Percentiles rank a stretch among this genome's conserved stretches.
Evolutionary conservation across 1,140 invertebrate genomes (phyloP).

Genomic region (Ostrea edulis): DNA sequence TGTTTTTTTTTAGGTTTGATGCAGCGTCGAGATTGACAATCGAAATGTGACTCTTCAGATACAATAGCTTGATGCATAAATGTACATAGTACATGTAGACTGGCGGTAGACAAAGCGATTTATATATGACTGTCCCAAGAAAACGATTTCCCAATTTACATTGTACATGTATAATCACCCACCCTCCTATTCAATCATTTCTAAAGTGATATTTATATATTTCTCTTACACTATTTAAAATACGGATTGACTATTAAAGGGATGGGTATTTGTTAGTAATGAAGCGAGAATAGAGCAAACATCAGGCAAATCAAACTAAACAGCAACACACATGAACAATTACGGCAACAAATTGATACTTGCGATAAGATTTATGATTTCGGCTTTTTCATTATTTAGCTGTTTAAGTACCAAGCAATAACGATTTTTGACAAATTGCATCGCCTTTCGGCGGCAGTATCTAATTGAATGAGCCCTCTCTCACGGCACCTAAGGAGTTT

Average conservation of each 20-base stretch:
- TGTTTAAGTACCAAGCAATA: constrained; percentile 25
- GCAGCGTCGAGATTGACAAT: no score
- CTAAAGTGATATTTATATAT: not conserved
- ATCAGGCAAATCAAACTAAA: constrained; percentile 16
- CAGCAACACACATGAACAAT: constrained; percentile 24
- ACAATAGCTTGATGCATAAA: no score
- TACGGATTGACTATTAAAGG: not conserved
- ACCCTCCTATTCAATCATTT: no score
- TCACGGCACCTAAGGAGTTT: constrained; percentile 8
- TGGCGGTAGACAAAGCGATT: no score
- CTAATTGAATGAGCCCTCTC: constrained; percentile 32
- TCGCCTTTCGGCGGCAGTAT: constrained; percentile 24
- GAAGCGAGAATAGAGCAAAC: constrained; percentile 1
- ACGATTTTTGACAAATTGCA: constrained; percentile 35
- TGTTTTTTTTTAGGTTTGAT: no score
- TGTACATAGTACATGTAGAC: no score
- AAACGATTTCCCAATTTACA: no score
- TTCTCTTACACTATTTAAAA: not conserved
- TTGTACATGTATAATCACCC: no score
- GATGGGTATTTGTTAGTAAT: constrained; percentile 9
- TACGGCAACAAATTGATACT: constrained; percentile 35
- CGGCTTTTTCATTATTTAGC: constrained; percentile 29
- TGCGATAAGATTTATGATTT: constrained; percentile 33
- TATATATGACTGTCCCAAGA: no score
- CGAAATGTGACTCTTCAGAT: no score